phyloP scores from a whole-genome alignment of 2,113 vertebrate species.

The Dipodomys ordii region DNA sequence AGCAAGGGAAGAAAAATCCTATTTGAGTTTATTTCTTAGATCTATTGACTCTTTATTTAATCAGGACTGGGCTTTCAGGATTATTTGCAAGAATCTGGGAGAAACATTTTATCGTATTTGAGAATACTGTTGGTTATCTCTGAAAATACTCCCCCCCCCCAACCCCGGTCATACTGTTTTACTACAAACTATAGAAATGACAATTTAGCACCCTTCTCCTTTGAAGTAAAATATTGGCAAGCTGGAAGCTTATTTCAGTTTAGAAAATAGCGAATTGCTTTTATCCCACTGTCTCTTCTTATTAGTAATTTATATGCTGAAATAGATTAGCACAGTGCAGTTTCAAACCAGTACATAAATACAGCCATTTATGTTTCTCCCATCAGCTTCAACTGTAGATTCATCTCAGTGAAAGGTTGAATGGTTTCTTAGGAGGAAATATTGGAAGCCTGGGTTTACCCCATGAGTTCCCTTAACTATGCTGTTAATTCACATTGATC shows the following conservation, averaged over 20 bases:
- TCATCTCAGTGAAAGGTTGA: constrained; percentile 33
- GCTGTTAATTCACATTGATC: constrained; percentile 62
- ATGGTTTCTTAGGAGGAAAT: constrained; percentile 53
- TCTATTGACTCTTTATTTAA: not conserved
- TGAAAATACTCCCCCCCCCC: not conserved
- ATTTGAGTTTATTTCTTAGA: not conserved
- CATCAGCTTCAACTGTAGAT: not conserved
- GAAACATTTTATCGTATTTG: constrained; percentile 16
- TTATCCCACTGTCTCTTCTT: constrained; percentile 56
- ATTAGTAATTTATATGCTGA: constrained; percentile 71
- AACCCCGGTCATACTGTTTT: not conserved
- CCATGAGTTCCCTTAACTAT: not conserved
- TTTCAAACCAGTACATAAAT: constrained; percentile 54
- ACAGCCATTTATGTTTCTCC: constrained; percentile 35
- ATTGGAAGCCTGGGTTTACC: constrained; percentile 29
- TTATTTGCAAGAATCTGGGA: constrained; percentile 56
- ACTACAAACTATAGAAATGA: constrained; percentile 27
- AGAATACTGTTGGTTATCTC: constrained; percentile 37
- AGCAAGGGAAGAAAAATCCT: not conserved
- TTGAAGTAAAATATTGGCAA: constrained; percentile 56
- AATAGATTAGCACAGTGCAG: constrained; percentile 67
- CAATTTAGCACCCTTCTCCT: constrained; percentile 27
- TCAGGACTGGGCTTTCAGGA: constrained; percentile 70
- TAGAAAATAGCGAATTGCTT: constrained; percentile 67
- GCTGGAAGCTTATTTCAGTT: constrained; percentile 68